Evolutionary conservation across 2,113 vertebrate species (phyloP).

Genomic region (Ahaetulla prasina): DNA sequence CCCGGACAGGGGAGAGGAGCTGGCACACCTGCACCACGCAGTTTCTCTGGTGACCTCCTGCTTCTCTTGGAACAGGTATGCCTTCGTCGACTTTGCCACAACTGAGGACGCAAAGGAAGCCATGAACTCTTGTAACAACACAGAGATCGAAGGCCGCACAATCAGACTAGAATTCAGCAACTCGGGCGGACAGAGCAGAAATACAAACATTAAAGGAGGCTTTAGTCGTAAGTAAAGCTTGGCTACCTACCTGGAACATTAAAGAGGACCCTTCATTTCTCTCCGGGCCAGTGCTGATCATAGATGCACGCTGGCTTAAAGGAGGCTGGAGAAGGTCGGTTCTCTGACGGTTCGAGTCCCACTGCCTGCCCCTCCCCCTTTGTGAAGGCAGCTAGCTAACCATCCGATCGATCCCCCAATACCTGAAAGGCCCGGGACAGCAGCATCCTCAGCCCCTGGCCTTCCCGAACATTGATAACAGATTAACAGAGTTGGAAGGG

Average conservation of each 20-base stretch:
- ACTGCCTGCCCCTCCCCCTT: no score
- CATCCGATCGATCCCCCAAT: no score
- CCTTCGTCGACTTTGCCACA: constrained; percentile 87
- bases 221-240: constrained; percentile 62
- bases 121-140: constrained; percentile 84
- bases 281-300: neutral
- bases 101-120: constrained; percentile 89
- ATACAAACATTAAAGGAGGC: constrained; percentile 63
- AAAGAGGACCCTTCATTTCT: neutral
- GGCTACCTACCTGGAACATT: neutral
- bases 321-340: no score
- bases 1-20: fast-evolving
- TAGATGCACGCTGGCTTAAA: neutral
- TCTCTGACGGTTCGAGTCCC: no score
- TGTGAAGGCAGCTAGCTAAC: no score
- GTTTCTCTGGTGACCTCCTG: neutral
- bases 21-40: fast-evolving
- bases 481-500: no score
- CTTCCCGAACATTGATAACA: no score
- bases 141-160: constrained; percentile 87
- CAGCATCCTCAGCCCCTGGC: no score
- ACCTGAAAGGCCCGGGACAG: no score
- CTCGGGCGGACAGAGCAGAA: constrained; percentile 65
- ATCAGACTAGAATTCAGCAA: constrained; percentile 86
- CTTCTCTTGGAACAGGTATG: constrained; percentile 70